A percentile compares a stretch with the other conserved stretches of the same genome.
These are phyloP conservation scores for Meda fulgida DNA, from an alignment of 2,797 vertebrate species.

Conservation along the genomic window DNA sequence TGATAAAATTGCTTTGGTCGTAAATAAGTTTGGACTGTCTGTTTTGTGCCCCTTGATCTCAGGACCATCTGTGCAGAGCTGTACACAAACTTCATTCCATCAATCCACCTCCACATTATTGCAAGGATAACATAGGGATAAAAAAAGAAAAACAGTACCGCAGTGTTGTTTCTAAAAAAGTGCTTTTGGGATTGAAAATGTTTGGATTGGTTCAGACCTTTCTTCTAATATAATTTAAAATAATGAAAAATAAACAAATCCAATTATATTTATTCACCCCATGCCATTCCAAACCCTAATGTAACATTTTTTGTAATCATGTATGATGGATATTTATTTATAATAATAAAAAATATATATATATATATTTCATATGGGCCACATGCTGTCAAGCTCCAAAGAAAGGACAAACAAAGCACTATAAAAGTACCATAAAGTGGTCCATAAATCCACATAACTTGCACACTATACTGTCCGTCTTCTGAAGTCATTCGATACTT, in stretches of 20 bases:
- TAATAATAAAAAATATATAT: no score
- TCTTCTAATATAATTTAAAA: not conserved
- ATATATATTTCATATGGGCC: not conserved
- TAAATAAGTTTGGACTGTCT: slow-evolving; percentile 56
- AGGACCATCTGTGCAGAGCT: slow-evolving; percentile 45
- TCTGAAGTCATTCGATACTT: not conserved
- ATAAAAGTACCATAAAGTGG: not conserved
- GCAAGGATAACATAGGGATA: slow-evolving; percentile 17
- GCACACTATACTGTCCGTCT: not conserved
- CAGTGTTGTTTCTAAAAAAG: not conserved
- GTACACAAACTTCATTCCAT: slow-evolving; percentile 46
- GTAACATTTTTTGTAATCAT: no score
- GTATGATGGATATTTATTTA: no score
- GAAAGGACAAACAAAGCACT: not conserved
- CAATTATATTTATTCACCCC: no score
- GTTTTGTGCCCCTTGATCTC: slow-evolving; percentile 47
- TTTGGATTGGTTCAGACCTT: not conserved
- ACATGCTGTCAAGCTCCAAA: not conserved
- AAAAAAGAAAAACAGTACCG: slow-evolving; percentile 17
- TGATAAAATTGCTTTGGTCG: slow-evolving; percentile 55
- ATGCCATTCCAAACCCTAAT: no score
- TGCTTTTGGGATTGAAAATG: not conserved
- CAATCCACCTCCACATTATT: slow-evolving; percentile 53
- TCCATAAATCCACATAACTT: not conserved
- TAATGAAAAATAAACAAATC: not conserved